phyloP scores from a whole-genome alignment of 1,140 invertebrate species.

The Drosophila fuyamai region DNA sequence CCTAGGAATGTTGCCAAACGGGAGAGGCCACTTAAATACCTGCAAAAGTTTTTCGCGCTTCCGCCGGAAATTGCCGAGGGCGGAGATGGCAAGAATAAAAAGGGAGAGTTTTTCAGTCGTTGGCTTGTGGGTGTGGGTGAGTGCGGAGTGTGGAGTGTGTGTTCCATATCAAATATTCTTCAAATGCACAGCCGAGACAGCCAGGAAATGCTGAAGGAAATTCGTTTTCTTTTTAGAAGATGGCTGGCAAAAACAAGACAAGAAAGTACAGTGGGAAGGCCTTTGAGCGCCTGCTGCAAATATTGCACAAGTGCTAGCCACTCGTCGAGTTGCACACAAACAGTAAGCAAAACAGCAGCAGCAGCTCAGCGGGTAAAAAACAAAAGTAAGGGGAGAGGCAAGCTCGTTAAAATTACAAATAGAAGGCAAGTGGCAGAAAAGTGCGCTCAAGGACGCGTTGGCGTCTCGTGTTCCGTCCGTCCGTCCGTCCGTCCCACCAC shows the following conservation, averaged over 20 bases:
- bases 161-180: constrained; percentile 42
- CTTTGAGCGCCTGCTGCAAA: constrained; percentile 64
- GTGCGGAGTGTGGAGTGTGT: constrained; percentile 11
- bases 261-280: constrained; percentile 29
- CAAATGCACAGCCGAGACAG: constrained; percentile 64
- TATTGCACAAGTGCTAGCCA: constrained; percentile 73
- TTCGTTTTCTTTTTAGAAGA: constrained; percentile 68
- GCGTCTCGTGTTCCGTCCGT: constrained; percentile 47
- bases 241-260: constrained; percentile 32
- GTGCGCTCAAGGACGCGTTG: constrained; percentile 78
- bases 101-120: constrained; percentile 12
- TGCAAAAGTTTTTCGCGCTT: constrained; percentile 75
- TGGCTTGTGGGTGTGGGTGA: constrained; percentile 2
- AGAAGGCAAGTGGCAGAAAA: constrained; percentile 82
- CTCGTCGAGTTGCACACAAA: constrained; percentile 59
- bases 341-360: constrained; percentile 63
- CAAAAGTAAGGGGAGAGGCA: constrained; percentile 41
- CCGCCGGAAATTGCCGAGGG: constrained; percentile 71
- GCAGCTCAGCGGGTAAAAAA: constrained; percentile 18
- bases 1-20: constrained; percentile 40
- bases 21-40: constrained; percentile 75
- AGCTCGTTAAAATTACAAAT: constrained; percentile 84
- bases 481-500: not conserved
- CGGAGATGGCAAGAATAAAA: constrained; percentile 6
- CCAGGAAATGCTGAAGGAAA: constrained; percentile 72